phyloP scores from a whole-genome alignment of 2,888 invertebrate species.

The Eugnorisma glareosa region DNA sequence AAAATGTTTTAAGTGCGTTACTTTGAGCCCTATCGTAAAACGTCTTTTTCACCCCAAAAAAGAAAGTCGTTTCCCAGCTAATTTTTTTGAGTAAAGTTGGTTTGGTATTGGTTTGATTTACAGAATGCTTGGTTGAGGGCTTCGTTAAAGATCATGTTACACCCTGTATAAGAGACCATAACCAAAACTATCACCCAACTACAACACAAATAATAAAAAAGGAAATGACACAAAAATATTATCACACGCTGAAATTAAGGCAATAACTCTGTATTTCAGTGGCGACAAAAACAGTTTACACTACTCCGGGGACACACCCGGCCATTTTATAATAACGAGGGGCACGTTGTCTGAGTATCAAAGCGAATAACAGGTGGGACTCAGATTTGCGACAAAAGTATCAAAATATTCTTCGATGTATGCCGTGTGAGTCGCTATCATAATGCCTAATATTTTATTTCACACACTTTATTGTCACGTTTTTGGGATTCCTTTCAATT shows the following conservation, averaged over 20 bases:
- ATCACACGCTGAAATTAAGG: slow-evolving; percentile 29
- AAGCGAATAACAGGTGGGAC: slow-evolving; percentile 52
- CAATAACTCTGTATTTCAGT: slow-evolving; percentile 35
- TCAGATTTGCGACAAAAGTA: slow-evolving; percentile 24
- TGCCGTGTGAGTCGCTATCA: slow-evolving; percentile 3
- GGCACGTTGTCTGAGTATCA: slow-evolving; percentile 38
- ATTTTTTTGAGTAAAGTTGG: too few species aligned
- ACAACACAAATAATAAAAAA: slow-evolving; percentile 6
- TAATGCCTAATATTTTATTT: slow-evolving; percentile 9
- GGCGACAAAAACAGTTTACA: slow-evolving; percentile 46
- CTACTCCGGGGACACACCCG: slow-evolving; percentile 42
- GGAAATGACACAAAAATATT: slow-evolving; percentile 8
- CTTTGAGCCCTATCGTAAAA: too few species aligned
- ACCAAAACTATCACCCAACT: background rate
- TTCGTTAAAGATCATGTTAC: too few species aligned
- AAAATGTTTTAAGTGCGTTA: too few species aligned
- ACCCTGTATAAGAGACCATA: background rate
- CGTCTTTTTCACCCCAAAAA: too few species aligned
- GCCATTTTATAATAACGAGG: slow-evolving; percentile 48
- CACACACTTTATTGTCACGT: background rate
- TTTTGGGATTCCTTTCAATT: slow-evolving; percentile 1
- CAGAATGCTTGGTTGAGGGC: too few species aligned
- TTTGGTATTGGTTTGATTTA: too few species aligned
- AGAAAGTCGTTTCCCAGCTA: too few species aligned
- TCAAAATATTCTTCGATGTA: slow-evolving; percentile 22